A percentile compares a stretch with the other conserved stretches of the same genome.
Conservation (phyloP, 2,888 invertebrate species). For the Pachymerium ferrugineum region DNA sequence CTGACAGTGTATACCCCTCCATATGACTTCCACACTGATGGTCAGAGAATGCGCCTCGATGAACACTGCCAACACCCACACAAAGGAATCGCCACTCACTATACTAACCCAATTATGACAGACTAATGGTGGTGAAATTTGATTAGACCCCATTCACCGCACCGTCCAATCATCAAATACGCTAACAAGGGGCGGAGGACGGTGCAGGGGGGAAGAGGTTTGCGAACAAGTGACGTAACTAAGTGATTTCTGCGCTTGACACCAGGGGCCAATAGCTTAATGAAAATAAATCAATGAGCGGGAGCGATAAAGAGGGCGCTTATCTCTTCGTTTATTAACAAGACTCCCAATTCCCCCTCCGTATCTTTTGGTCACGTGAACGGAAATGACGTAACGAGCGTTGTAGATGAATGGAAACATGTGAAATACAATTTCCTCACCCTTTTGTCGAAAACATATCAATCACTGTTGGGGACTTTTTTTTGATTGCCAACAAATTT, state of each 20-base stretch:
- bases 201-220: background rate
- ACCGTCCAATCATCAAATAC: background rate
- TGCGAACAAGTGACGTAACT: background rate
- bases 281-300: constrained; percentile 16
- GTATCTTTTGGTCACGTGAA: background rate
- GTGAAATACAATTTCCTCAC: constrained; percentile 19
- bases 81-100: constrained; percentile 13
- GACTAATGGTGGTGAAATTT: constrained; percentile 19
- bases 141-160: constrained; percentile 17
- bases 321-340: constrained; percentile 11
- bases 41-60: constrained; percentile 8
- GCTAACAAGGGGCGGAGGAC: background rate
- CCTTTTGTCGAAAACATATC: constrained; percentile 6
- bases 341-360: background rate
- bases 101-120: constrained; percentile 19
- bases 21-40: constrained; percentile 13
- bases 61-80: background rate
- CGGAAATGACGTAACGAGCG: constrained; percentile 13
- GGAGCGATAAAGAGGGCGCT: background rate
- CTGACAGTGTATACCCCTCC: background rate
- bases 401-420: background rate
- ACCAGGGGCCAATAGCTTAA: background rate
- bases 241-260: constrained; percentile 1
- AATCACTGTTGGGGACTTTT: background rate
- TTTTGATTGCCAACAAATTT: constrained; percentile 11